Base-by-base conservation (phyloP, 2,888 invertebrate genomes). In the Parnassius mnemosyne region DNA sequence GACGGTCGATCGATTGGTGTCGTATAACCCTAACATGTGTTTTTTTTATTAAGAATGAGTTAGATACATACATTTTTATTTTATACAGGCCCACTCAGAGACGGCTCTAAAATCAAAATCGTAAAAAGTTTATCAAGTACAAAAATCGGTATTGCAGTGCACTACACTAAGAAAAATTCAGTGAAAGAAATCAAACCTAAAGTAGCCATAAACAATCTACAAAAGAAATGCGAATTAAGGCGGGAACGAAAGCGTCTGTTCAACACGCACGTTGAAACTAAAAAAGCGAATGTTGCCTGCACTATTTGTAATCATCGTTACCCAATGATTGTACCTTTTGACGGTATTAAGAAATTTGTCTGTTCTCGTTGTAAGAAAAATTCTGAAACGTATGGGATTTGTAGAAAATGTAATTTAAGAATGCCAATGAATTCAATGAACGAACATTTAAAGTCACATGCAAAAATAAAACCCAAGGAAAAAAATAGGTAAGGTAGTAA, bases 291-390 rank as follows among this genome's bases (percentile, higher is more conserved):
- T 53, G 65, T 75, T 0, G 63, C 71, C 7, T 77, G 76, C 25
- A 63, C 60, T 3, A 47, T 68, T 20, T 77, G 77, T 49, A 71
- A 71, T 9, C 75, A 76, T 20, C 72, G 67, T 46, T 76, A 72
- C 63, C 81, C 79, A 0, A 76, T 78, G 77, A 66, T 82, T 5
- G 57, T 79, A 0, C 60, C 73, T 0, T 68, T 68, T 0, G 72
- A 71, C 1, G 67, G 68, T 0, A 63, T 60, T 47, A 77, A 80
- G 41, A 63, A 69, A 0, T 83, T 83, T 52, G 61, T 79, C 0
- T 84, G 84, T 54, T 81, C 82, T 0, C 74, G 83, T 0, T 84
- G 84, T 57, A 83, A 82, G 65, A 80, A 80, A 55, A 73, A 75
- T 16, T 65, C 67, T 0, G 71, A 72, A 0, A 49, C 65, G 0